Evolutionary conservation across 1,140 invertebrate genomes (phyloP).

Genomic region (Ips typographus): DNA sequence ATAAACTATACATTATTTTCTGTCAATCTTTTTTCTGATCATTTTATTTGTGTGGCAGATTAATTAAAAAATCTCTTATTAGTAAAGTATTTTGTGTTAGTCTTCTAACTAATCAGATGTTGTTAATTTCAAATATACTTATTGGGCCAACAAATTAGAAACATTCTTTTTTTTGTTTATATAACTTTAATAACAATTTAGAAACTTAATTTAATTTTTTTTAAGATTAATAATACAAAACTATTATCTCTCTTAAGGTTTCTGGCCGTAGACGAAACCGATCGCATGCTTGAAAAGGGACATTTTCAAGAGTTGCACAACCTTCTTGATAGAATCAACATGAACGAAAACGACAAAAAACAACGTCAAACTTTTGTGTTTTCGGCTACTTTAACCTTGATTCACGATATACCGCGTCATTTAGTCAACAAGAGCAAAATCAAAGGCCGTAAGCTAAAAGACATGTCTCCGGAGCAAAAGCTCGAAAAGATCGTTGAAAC

Average conservation of each 20-base stretch:
- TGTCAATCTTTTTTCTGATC: no score
- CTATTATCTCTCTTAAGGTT: conserved; percentile 54
- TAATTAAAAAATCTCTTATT: no score
- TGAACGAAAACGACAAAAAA: conserved; percentile 59
- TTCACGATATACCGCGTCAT: conserved; percentile 80
- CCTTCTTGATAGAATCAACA: conserved; percentile 80
- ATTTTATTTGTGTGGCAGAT: no score
- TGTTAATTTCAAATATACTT: no score
- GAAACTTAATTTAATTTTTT: neutral
- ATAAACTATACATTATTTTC: no score
- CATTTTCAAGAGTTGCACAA: conserved; percentile 93
- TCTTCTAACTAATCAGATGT: no score
- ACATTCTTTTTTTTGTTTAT: no score
- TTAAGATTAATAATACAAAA: no score
- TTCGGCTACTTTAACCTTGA: conserved; percentile 93
- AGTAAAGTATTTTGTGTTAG: no score
- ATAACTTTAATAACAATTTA: no score
- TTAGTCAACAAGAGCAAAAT: conserved; percentile 63
- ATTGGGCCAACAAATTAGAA: no score
- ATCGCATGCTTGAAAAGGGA: conserved; percentile 95
- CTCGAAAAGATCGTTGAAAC: conserved; percentile 69
- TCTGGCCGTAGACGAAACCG: conserved; percentile 97
- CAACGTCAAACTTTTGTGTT: conserved; percentile 93
- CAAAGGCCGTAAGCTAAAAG: conserved; percentile 61
- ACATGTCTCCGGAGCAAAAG: conserved; percentile 71